Base-by-base conservation (phyloP, 2,888 invertebrate species). In the Andrena marginata region DNA sequence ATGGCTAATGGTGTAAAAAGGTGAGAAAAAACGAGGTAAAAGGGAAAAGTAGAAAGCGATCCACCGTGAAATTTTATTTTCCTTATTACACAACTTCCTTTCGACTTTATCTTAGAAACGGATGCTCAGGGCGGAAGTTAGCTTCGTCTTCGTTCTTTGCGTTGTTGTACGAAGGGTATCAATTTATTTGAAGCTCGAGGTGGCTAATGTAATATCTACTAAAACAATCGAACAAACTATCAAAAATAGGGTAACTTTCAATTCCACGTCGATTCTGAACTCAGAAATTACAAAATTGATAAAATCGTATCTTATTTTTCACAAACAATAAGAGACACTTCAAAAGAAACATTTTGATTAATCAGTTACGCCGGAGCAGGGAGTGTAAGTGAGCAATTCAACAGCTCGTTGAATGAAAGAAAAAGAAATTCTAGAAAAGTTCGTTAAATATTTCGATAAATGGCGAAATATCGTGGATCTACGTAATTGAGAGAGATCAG, bases 101-200 rank as follows among this genome's bases (percentile, higher is more conserved):
- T 23, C 42, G 23, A 68, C 68, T 49, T 69, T 69, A 69, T 69
- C 74, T 60, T 49, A 31, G 59, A 68, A 59, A 33, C 42, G 59
- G n/a, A 42, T n/a, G 42, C 13, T 54, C 26, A n/a, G 26, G 35
- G 26, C 8, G 10, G 59, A 60, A 75, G 48, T 75, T 75, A 23
- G 13, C 68, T 48, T 23, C 20, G 74, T 23, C 68, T 74, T 74
- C 68, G 68, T 74, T 74, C 56, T 74, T 48, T 31, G 59, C 69
- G 68, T 33, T 26, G 49, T 16, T 51, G 35, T 69, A 59, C 69
- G n/a, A 16, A 49, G 59, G 8, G 26, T 69, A 75, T 75, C 69
- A 75, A 69, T 75, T 69, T 42, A 56, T 13, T 49, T n/a, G 33
- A 42, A 75, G 69, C 59, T 60, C 59, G n/a, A 10, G 4, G 48